Evolutionary conservation across 2,888 invertebrate genomes (phyloP), one percentile per base, ranked within the genome.

Genomic region (Stenchaetothrips biformis): DNA sequence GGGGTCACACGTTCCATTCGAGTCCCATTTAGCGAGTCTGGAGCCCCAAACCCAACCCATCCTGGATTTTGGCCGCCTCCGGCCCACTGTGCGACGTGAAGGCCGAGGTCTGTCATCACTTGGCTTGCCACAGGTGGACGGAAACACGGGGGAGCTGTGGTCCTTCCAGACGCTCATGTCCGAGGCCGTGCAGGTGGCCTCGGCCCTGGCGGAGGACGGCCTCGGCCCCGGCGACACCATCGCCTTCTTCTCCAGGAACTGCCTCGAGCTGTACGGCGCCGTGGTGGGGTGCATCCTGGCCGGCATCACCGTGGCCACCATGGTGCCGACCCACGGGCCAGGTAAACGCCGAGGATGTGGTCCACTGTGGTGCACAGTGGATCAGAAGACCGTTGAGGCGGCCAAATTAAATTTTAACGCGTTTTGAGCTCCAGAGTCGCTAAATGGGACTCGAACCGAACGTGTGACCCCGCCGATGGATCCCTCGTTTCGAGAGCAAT

Each of bases 221-320:
- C 11, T n/a, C 25, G 67, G 67, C 67, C 21, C 25, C 7, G 67
- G 25, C 67, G 67, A 74, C 67, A 74, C 67, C 8, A 21, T 74
- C 8, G 67, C 67, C 67, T 21, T 74, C 25, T 74, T 74, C 67
- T 74, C 67, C 67, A 74, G 8, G 67, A 74, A 74, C 67, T 74
- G 25, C 67, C 25, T 9, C 21, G 67, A 74, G 7, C 67, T 74
- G 67, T 74, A 74, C 67, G 25, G 67, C 67, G 67, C 25, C 25
- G 67, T 74, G 21, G 25, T 74, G 21, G 67, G 67, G 25, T 74
- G 67, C 25, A 11, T 74, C 25, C 21, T 74, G 67, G 21, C 67
- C 9, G 67, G 67, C 67, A 25, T 74, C 21, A 74, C 67, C 67
- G 67, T 74, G 21, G 67, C 67, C 67, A 74, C 67, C 67, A 74